A percentile compares a stretch with the other conserved stretches of the same genome.
These are phyloP conservation scores for Polymixis lichenea DNA, from an alignment of 2,888 invertebrate species.

Conservation along the genomic window DNA sequence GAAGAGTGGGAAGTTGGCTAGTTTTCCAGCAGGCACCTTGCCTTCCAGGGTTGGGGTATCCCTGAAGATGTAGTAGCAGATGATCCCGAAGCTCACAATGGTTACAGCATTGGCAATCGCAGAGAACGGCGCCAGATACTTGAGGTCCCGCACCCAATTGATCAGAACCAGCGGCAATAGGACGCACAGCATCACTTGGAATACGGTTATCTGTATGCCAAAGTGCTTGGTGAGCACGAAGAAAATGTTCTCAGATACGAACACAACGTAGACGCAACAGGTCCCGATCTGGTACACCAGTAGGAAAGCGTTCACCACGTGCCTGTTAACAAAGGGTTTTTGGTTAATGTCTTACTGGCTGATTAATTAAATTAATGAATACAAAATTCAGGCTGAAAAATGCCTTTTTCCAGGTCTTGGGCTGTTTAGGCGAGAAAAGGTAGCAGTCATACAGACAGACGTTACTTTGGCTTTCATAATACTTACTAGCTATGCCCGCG, in stretches of 20 bases:
- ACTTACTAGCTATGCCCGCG: no score
- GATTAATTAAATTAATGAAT: no score
- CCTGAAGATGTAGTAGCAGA: slow-evolving; percentile 95
- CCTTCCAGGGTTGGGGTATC: slow-evolving; percentile 92
- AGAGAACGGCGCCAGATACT: slow-evolving; percentile 97
- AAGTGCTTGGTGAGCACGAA: slow-evolving; percentile 91
- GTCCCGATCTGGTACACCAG: slow-evolving; percentile 98
- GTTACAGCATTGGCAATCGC: slow-evolving; percentile 96
- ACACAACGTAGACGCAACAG: slow-evolving; percentile 98
- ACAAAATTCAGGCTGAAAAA: neutral
- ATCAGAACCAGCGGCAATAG: slow-evolving; percentile 94
- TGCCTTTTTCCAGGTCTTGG: neutral
- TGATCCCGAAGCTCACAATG: slow-evolving; percentile 95
- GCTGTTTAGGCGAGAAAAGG: neutral
- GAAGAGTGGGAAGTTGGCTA: slow-evolving; percentile 95
- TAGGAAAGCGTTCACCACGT: slow-evolving; percentile 93
- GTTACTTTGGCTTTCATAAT: neutral
- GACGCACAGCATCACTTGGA: slow-evolving; percentile 93
- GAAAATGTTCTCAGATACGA: slow-evolving; percentile 96
- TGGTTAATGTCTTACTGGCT: neutral
- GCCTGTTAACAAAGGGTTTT: slow-evolving; percentile 86
- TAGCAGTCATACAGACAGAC: neutral
- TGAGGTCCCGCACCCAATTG: slow-evolving; percentile 96
- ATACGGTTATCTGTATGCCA: slow-evolving; percentile 87
- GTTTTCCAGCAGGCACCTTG: slow-evolving; percentile 91